Base-by-base conservation (phyloP, 1,140 invertebrate genomes). In the Drosophila setifemur region DNA sequence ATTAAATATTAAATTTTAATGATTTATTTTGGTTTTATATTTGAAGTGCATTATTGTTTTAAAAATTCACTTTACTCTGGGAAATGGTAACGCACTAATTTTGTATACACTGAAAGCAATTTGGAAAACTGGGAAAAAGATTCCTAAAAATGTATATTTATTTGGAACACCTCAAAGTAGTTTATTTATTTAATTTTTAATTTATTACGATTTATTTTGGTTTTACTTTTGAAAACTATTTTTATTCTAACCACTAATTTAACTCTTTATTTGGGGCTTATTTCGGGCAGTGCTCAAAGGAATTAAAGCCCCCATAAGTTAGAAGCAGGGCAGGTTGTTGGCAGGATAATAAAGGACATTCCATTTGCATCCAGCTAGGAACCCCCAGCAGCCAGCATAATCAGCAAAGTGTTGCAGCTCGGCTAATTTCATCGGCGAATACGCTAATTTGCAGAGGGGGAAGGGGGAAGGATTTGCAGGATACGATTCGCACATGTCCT, bases 391-490 rank as follows among this genome's bases (percentile, higher is more conserved):
- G 54, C 75, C 76, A 70, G 76, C 76, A 79, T 79, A 71, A 79
- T 58, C 52, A 21, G 21, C 57, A 6, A 53, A 16, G 12, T 44
- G 14, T 16, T 23, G 23, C 5, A 39, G 11, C 23, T 43, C 23
- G 2, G 31, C 45, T 79, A 82, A 82, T 79, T 81, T 60, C 39
- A 9, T 16, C 23, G 26, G 9, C 49, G 77, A 55, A 79, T 82
- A 79, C 76, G 76, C 77, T 81, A 81, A 81, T 81, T 81, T 82
- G 11, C 44, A 35, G 53, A 35, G 18, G 21, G n/a, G 11, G 26
- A 33, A 12, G 3, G 8, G 31, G 14, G 31, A 33, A 33, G 7
- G 8, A 31, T 25, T 63, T 50, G 47, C 7, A 23, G 19, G 23
- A 57, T 25, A 35, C 60, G n/a, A n/a, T 50, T 68, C 39, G 60